Evolutionary conservation across 2,888 invertebrate genomes (phyloP).

Genomic region (Patella caerulea): DNA sequence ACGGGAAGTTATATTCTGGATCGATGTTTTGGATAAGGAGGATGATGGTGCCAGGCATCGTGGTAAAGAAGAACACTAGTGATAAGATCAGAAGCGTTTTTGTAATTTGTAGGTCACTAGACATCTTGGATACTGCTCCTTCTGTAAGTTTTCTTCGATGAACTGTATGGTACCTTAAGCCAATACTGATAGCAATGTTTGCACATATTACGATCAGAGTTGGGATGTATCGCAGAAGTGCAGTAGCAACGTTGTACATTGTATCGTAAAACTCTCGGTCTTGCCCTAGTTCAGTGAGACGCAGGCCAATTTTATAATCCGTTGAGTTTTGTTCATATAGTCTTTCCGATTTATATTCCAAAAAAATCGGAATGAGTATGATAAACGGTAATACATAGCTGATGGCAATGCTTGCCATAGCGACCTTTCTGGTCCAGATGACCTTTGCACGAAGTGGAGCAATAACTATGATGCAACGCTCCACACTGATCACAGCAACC

Average conservation of each 20-base stretch:
- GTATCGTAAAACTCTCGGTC: background rate
- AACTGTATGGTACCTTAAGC: background rate
- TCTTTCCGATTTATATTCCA: background rate
- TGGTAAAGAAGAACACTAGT: background rate
- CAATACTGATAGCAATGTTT: background rate
- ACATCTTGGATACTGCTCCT: background rate
- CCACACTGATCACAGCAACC: background rate
- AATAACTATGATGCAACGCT: background rate
- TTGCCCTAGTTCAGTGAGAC: background rate
- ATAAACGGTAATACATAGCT: background rate
- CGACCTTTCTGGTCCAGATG: background rate
- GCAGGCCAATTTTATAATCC: background rate
- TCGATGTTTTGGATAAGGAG: background rate
- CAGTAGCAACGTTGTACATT: background rate
- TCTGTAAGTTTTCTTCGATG: background rate
- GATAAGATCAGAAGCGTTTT: background rate
- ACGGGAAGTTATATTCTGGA: background rate
- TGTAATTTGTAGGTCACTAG: background rate
- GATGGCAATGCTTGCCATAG: background rate
- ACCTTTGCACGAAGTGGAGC: background rate
- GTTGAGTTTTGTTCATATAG: background rate
- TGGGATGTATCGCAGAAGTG: background rate
- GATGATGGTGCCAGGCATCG: background rate
- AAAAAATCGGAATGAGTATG: background rate
- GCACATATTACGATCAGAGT: background rate